Percentiles rank a stretch among this genome's conserved stretches.
phyloP scores from a whole-genome alignment of 2,888 invertebrate species.

The Eupelmus urozonus region DNA sequence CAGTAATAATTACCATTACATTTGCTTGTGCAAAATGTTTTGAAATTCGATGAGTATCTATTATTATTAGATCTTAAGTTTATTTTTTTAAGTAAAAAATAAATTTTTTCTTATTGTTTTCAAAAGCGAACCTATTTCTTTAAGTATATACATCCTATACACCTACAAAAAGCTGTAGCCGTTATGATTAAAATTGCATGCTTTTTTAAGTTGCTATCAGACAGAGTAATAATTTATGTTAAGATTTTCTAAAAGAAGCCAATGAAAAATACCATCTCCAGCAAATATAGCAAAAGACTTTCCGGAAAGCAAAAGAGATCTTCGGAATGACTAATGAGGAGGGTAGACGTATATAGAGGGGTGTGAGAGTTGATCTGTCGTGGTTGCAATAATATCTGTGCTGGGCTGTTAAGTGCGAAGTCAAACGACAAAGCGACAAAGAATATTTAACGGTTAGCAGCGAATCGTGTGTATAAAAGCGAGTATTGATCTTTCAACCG shows the following conservation, averaged over 20 bases:
- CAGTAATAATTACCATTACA: too few species aligned
- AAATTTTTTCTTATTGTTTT: neutral
- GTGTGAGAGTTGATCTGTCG: too few species aligned
- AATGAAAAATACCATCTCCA: neutral
- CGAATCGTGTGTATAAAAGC: neutral
- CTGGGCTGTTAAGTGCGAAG: neutral
- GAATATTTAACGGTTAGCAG: neutral
- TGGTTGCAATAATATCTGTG: constrained; percentile 21
- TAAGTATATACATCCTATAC: neutral
- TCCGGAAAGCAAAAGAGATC: constrained; percentile 33
- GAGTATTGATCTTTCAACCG: neutral
- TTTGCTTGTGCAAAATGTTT: too few species aligned
- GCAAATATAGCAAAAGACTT: constrained; percentile 33
- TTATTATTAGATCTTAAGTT: neutral
- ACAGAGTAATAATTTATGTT: constrained; percentile 41
- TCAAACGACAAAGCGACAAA: neutral
- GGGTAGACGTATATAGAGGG: neutral
- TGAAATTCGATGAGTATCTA: too few species aligned
- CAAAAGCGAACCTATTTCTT: neutral
- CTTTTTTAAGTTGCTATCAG: neutral
- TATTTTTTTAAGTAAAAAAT: neutral
- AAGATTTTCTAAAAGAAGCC: constrained; percentile 20
- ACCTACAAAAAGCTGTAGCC: neutral
- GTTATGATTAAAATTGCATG: constrained; percentile 27
- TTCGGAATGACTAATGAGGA: constrained; percentile 24